Conservation (phyloP, 2,797 vertebrate species). For the Lemur catta region DNA sequence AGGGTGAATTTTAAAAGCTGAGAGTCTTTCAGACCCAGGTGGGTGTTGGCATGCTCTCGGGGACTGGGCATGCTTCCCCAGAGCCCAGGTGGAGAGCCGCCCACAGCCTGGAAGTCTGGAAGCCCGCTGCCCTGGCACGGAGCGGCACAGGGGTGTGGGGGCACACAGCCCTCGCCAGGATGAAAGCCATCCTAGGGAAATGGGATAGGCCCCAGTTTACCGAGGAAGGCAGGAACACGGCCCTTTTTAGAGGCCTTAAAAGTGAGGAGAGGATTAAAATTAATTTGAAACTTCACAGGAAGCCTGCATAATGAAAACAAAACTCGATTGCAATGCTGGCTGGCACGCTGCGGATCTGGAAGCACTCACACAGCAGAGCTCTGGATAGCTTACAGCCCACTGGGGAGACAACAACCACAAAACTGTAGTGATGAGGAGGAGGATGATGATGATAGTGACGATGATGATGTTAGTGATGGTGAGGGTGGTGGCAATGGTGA, state of each 20-base stretch:
- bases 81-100: conserved; percentile 10
- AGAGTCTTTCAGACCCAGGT: neutral
- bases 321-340: conserved; percentile 77
- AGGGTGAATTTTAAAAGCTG: neutral
- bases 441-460: fast-evolving
- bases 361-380: conserved; percentile 71
- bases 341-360: conserved; percentile 75
- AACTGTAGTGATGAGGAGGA: neutral
- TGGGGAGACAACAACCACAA: conserved; percentile 13
- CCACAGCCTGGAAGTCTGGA: neutral
- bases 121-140: neutral
- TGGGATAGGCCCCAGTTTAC: conserved; percentile 74
- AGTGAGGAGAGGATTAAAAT: conserved; percentile 82
- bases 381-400: conserved; percentile 69
- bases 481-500: fast-evolving
- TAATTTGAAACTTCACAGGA: conserved; percentile 84
- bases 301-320: conserved; percentile 82
- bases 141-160: neutral
- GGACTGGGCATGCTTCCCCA: neutral
- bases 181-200: conserved; percentile 57
- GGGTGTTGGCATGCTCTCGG: neutral
- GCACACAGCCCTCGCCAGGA: neutral
- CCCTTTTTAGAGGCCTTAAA: conserved; percentile 80
- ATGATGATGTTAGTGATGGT: fast-evolving
- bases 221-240: conserved; percentile 70